phyloP scores from a whole-genome alignment of 2,888 invertebrate genomes.

The Eurois occulta region DNA sequence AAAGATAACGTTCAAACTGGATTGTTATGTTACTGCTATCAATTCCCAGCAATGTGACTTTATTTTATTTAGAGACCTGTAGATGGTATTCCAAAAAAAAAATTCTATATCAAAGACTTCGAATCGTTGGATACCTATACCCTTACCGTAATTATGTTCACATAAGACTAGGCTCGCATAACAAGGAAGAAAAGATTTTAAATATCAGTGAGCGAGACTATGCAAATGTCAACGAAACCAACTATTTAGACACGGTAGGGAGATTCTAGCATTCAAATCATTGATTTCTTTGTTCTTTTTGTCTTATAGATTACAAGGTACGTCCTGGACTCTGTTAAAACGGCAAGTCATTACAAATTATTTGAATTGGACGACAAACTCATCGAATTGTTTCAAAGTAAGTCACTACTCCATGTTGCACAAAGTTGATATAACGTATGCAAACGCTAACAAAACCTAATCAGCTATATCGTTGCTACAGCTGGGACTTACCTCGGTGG shows the following conservation, averaged over 20 bases:
- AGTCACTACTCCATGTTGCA: slow-evolving; percentile 13
- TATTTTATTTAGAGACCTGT: background rate
- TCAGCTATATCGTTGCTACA: background rate
- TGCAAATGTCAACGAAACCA: background rate
- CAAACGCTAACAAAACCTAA: background rate
- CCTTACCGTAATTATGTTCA: background rate
- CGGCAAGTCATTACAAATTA: slow-evolving; percentile 3
- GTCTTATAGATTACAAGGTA: slow-evolving; percentile 25
- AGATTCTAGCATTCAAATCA: background rate
- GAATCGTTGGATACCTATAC: no score
- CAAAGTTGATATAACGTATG: background rate
- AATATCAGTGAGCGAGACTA: background rate
- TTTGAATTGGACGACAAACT: slow-evolving; percentile 42
- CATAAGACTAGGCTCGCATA: background rate
- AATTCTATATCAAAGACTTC: background rate
- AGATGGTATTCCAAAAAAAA: background rate
- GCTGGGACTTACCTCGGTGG: no score
- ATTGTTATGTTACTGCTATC: slow-evolving; percentile 7
- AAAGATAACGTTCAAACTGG: slow-evolving; percentile 30
- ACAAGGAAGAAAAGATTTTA: background rate
- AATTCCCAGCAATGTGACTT: background rate
- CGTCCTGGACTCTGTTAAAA: background rate
- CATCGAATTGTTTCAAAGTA: slow-evolving; percentile 60
- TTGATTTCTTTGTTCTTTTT: slow-evolving; percentile 2
- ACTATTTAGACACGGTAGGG: background rate